phyloP scores from a whole-genome alignment of 2,888 invertebrate genomes.

The Autographa gamma region DNA sequence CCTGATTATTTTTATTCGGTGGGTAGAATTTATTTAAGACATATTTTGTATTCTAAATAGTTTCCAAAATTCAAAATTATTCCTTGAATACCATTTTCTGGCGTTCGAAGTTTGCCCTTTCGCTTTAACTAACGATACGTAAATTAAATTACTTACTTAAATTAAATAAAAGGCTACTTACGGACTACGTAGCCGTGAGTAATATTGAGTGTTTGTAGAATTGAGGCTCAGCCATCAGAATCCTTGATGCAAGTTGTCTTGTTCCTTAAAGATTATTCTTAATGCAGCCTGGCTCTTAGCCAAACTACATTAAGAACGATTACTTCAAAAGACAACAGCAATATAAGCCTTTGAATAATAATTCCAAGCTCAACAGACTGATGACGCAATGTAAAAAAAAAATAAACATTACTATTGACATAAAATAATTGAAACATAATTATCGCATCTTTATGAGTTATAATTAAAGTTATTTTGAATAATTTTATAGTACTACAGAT shows the following conservation, averaged over 20 bases:
- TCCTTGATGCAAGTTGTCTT: constrained; percentile 5
- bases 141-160: too few relatives aligned
- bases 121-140: too few relatives aligned
- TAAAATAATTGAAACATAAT: background rate
- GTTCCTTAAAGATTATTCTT: constrained; percentile 3
- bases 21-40: too few relatives aligned
- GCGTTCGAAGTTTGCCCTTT: too few relatives aligned
- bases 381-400: background rate
- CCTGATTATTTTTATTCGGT: too few relatives aligned
- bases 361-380: background rate
- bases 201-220: background rate
- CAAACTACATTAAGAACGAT: constrained; percentile 6
- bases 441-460: background rate
- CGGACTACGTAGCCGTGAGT: background rate
- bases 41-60: too few relatives aligned
- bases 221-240: background rate
- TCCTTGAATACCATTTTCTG: too few relatives aligned
- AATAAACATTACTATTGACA: background rate
- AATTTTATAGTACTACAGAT: background rate
- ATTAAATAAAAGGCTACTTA: background rate
- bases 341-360: constrained; percentile 2
- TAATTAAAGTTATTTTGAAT: background rate
- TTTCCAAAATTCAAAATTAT: too few relatives aligned
- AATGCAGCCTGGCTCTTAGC: constrained; percentile 8
- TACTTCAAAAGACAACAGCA: constrained; percentile 7